These are phyloP conservation scores for Drosophila greeni DNA, from an alignment of 2,888 invertebrate species.

Conservation along the genomic window DNA sequence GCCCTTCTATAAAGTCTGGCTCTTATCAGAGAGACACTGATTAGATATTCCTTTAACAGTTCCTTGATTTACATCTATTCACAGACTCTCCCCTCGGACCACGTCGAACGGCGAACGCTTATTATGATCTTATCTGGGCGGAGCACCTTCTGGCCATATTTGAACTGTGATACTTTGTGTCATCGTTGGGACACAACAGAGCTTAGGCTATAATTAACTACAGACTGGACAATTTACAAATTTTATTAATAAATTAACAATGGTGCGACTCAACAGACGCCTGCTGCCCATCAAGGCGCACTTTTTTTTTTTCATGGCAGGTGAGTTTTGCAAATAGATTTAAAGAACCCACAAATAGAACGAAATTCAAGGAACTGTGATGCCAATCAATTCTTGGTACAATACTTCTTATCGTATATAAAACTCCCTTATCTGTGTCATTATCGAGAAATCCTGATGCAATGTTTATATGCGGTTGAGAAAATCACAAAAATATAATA, in stretches of 20 bases:
- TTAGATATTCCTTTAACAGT: conserved; percentile 36
- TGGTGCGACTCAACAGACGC: conserved; percentile 83
- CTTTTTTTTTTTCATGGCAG: conserved; percentile 92
- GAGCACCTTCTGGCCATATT: conserved; percentile 30
- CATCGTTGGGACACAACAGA: conserved; percentile 4
- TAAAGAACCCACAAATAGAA: not conserved
- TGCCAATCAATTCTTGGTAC: conserved; percentile 7
- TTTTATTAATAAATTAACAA: not conserved
- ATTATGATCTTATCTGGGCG: conserved; percentile 48
- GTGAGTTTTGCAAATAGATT: conserved; percentile 80
- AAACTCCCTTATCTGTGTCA: conserved; percentile 4
- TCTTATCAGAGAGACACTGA: conserved; percentile 33
- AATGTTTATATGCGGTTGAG: not conserved
- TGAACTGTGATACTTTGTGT: conserved; percentile 60
- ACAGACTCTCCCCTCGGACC: conserved; percentile 18
- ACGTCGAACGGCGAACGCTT: conserved; percentile 33
- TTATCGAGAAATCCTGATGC: conserved; percentile 16
- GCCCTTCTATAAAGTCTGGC: conserved; percentile 17
- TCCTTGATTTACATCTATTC: conserved; percentile 32
- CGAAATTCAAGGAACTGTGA: not conserved
- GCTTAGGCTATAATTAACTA: not conserved
- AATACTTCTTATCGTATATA: conserved; percentile 3
- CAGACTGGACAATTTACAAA: conserved; percentile 56
- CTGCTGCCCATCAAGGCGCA: conserved; percentile 91
- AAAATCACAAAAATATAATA: no score